Evolutionary conservation across 2,888 invertebrate species (phyloP), one percentile per base, ranked within the genome.

Genomic region (Clostera curtula): DNA sequence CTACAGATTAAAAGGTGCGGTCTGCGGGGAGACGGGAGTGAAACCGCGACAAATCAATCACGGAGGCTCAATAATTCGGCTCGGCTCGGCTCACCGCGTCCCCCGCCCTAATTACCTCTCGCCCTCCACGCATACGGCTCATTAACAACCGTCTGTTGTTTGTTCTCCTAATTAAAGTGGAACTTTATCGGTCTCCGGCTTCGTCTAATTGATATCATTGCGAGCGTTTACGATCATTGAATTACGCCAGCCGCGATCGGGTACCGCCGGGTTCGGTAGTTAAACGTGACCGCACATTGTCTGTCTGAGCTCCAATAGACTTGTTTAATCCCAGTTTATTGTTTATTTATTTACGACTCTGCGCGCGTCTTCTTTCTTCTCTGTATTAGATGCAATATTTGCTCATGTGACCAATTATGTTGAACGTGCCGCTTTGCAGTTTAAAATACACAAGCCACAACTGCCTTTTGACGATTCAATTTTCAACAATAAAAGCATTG

Each of bases 171-270:
- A 82, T 82, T 82, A 82, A 80, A 79, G 74, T 68, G 66, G 80
- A 80, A 72, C 76, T 79, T 79, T 80, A 82, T 80, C 77, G 79
- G 67, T 68, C 70, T 67, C 67, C 64, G 69, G 58, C 61, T 59
- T 56, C 68, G 67, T 77, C 80, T 82, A 82, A 82, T 82, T 82
- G 82, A 79, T 80, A 82, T 79, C 80, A 79, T 79, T 77, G 80
- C 69, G 60, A 72, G 66, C 75, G 73, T 82, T 82, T 80, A 82
- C 82, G 82, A 82, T 79, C 77, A 73, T 70, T 74, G 76, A 79
- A 74, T 77, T 79, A 80, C 76, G 67, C 52, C 62, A 64, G 72
- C 69, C 70, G 62, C 71, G 71, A 70, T 73, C 69, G 72, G 67
- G 63, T 69, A 66, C 69, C 70, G 68, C 48, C 70, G 70, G 64